Conservation (phyloP, 2,888 invertebrate species). For the Lutraria lutraria region DNA sequence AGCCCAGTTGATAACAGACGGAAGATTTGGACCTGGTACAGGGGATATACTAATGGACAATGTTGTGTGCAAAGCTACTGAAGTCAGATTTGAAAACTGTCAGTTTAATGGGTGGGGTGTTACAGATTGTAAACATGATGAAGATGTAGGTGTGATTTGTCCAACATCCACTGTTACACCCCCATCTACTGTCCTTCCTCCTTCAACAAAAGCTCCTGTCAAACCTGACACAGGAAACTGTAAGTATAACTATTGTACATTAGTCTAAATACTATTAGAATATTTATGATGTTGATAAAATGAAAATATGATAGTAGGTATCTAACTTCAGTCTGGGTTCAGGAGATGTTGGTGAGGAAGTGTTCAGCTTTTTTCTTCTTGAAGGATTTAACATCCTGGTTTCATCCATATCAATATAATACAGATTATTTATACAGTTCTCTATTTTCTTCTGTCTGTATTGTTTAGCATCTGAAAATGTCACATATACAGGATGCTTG, state of each 20-base stretch:
- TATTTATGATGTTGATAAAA: no score
- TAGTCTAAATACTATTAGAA: no score
- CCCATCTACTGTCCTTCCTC: constrained; percentile 48
- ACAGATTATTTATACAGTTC: no score
- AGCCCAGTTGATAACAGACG: neutral
- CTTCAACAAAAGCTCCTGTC: constrained; percentile 67
- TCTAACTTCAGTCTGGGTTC: no score
- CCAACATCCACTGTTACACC: constrained; percentile 63
- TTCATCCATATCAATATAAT: no score
- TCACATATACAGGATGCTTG: no score
- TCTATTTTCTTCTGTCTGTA: no score
- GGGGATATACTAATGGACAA: constrained; percentile 77
- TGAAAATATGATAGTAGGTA: no score
- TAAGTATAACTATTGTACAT: constrained; percentile 36
- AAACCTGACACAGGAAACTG: constrained; percentile 73
- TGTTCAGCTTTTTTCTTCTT: no score
- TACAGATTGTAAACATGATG: constrained; percentile 74
- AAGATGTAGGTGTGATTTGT: constrained; percentile 78
- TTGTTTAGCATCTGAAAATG: no score
- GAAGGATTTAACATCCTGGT: no score
- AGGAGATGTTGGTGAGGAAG: no score
- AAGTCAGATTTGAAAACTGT: constrained; percentile 70
- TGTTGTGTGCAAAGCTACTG: constrained; percentile 76
- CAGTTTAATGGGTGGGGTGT: constrained; percentile 71
- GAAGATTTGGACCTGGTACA: constrained; percentile 66